Evolutionary conservation across 2,888 invertebrate species (phyloP).

Genomic region (Thymelicus sylvestris): DNA sequence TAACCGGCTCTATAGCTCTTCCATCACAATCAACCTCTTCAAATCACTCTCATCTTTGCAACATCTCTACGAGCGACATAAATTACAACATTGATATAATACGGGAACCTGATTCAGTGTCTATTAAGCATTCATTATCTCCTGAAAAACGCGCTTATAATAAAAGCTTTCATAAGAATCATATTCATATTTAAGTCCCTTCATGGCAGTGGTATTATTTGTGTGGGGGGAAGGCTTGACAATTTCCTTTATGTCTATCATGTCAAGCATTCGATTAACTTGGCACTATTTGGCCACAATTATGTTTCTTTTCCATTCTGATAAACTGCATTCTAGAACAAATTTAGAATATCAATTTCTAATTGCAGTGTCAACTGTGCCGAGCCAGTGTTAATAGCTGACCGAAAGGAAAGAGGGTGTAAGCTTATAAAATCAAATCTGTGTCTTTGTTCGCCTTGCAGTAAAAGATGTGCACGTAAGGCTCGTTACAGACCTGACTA

Average conservation of each 20-base stretch:
- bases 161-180: slow-evolving; percentile 18
- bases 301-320: background rate
- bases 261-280: background rate
- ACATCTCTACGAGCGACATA: background rate
- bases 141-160: slow-evolving; percentile 15
- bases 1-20: background rate
- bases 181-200: background rate
- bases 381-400: slow-evolving; percentile 38
- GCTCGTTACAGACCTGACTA: slow-evolving; percentile 38
- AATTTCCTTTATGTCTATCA: background rate
- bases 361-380: slow-evolving; percentile 31
- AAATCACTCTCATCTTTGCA: background rate
- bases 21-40: background rate
- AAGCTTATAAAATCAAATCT: slow-evolving; percentile 42
- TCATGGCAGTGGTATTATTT: background rate
- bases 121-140: background rate
- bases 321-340: background rate
- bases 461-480: slow-evolving; percentile 42
- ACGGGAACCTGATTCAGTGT: background rate
- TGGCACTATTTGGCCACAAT: background rate
- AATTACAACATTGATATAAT: too few relatives aligned
- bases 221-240: background rate
- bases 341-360: slow-evolving; percentile 9
- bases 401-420: slow-evolving; percentile 41
- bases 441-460: slow-evolving; percentile 44